phyloP scores from a whole-genome alignment of 2,888 invertebrate species.

The Nephrotoma flavescens region DNA sequence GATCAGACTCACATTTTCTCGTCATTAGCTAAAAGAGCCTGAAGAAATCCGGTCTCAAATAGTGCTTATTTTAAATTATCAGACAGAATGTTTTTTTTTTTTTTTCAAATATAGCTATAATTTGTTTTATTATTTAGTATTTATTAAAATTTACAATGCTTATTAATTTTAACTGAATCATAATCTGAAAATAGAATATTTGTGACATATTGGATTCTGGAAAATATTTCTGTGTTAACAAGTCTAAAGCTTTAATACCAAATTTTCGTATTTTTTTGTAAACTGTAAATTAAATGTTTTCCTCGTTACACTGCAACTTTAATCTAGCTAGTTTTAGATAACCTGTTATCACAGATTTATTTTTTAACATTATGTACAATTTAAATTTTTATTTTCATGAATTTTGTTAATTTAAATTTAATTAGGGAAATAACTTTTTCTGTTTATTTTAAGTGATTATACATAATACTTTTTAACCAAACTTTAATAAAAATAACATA shows the following conservation, averaged over 20 bases:
- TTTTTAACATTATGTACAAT: neutral
- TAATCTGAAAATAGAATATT: neutral
- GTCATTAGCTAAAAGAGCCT: too few species aligned
- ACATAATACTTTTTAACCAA: neutral
- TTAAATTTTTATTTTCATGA: neutral
- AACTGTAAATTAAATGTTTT: too few species aligned
- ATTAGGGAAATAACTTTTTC: neutral
- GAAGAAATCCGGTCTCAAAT: too few species aligned
- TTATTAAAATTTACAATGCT: neutral
- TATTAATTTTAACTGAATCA: neutral
- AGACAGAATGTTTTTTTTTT: neutral
- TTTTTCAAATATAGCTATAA: neutral
- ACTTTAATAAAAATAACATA: neutral
- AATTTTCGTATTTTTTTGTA: too few species aligned
- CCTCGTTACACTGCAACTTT: too few species aligned
- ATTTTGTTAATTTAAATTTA: neutral
- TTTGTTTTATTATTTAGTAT: neutral
- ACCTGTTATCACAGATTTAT: too few species aligned
- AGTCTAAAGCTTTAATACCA: too few species aligned
- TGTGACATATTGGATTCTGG: neutral
- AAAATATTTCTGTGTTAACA: neutral
- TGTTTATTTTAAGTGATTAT: neutral
- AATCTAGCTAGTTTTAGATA: too few species aligned
- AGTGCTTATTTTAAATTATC: too few species aligned
- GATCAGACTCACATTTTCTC: too few species aligned